A percentile compares a stretch with the other conserved stretches of the same genome.
phyloP scores from a whole-genome alignment of 1,140 invertebrate species.

The Megathymus violae region DNA sequence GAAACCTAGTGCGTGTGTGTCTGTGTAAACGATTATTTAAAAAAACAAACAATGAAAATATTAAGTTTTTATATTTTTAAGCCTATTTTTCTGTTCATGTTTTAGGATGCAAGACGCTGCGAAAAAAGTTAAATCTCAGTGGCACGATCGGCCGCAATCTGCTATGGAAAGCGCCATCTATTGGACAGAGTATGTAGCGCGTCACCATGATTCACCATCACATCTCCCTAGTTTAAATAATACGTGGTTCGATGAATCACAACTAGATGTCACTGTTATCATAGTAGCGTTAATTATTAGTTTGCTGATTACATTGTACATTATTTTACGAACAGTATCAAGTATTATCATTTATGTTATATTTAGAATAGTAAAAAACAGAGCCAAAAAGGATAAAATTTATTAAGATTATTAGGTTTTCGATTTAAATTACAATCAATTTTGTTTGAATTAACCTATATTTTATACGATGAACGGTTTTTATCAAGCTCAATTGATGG shows the following conservation, averaged over 20 bases:
- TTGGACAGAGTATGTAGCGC: slow-evolving; percentile 83
- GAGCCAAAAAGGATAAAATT: slow-evolving; percentile 17
- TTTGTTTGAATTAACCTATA: too few relatives aligned
- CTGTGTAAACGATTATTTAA: too few relatives aligned
- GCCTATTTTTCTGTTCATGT: slow-evolving; percentile 5
- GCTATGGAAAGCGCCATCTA: slow-evolving; percentile 81
- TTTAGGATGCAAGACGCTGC: slow-evolving; percentile 78
- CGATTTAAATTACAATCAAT: too few relatives aligned
- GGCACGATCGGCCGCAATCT: slow-evolving; percentile 73
- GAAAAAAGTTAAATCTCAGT: slow-evolving; percentile 64
- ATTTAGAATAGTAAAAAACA: slow-evolving; percentile 1
- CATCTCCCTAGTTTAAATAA: slow-evolving; percentile 47
- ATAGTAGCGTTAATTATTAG: slow-evolving; percentile 42
- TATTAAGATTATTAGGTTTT: not conserved
- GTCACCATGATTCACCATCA: slow-evolving; percentile 60
- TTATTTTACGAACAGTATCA: slow-evolving; percentile 21
- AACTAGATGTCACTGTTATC: slow-evolving; percentile 64
- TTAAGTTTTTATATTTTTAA: too few relatives aligned
- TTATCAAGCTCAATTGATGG: too few relatives aligned
- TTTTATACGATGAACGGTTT: too few relatives aligned
- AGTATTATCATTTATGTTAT: slow-evolving; percentile 11
- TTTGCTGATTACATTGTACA: slow-evolving; percentile 39
- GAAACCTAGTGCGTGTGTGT: too few relatives aligned
- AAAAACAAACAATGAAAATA: too few relatives aligned
- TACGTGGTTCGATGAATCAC: slow-evolving; percentile 53